Evolutionary conservation across 2,888 invertebrate species (phyloP).

Genomic region (Himalopsyche anomala): DNA sequence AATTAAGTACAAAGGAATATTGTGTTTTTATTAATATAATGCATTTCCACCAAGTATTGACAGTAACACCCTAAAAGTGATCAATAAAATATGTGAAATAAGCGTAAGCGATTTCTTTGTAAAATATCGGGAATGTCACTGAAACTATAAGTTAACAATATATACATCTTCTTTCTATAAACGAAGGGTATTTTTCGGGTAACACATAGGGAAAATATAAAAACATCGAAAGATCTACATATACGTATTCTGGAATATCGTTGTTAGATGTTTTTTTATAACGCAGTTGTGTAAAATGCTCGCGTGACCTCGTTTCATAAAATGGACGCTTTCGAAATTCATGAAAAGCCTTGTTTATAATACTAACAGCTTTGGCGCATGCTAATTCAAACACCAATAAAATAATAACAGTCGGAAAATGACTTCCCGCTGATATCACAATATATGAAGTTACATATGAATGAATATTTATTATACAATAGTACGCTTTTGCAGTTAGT

Average conservation of each 20-base stretch:
- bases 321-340: conserved; percentile 17
- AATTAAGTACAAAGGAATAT: no score
- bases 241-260: background rate
- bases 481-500: no score
- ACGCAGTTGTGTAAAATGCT: conserved; percentile 2
- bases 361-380: conserved; percentile 3
- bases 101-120: no score
- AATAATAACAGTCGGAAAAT: background rate
- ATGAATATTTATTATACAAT: no score
- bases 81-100: no score
- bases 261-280: background rate
- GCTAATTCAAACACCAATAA: conserved; percentile 19
- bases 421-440: background rate
- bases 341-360: conserved; percentile 25
- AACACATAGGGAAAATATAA: background rate
- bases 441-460: no score
- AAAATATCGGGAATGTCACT: background rate
- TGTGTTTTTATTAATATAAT: no score
- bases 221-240: background rate
- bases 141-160: background rate
- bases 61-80: no score
- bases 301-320: conserved; percentile 34
- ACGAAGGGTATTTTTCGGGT: background rate
- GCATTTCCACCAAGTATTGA: no score
- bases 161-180: background rate